Base-by-base conservation (phyloP, 2,797 vertebrate species). In the Centroberyx gerrardi region DNA sequence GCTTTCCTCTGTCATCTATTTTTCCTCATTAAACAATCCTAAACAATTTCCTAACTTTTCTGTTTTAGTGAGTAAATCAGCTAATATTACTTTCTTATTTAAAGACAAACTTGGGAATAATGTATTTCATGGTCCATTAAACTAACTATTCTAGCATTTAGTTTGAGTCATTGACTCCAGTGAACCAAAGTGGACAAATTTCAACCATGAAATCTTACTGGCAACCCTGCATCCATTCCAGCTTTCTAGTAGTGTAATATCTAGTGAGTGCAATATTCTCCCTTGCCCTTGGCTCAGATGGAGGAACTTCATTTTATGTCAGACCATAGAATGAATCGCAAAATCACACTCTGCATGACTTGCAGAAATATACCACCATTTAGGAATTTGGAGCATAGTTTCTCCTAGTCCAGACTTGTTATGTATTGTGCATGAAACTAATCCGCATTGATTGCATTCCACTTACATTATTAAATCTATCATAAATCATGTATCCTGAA, bases 401-500 rank as follows among this genome's bases (percentile, higher is more conserved):
- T 15, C 18, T 77, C 9, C 62, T 68, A 80, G 46, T 76, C 28
- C 53, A 53, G 53, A 78, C 44, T 33, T 62, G 62, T 60, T 76
- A 48, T 51, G n/a, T 65, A 64, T 59, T 69, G 59, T 70, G 49
- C 66, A 59, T 68, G 70, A 67, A 52, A 31, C 8, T 3, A 51
- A 83, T 75, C 51, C 79, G 66, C 68, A 76, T 84, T 80, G 13
- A 74, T 87, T 87, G 84, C 40, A 78, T 82, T 49, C 53, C 48
- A 76, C 59, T 83, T 88, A 74, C 74, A 84, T 90, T 82, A 88
- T 85, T 88, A 79, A 75, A 75, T 82, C 44, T 85, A 85, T 85
- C 54, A 81, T 90, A 82, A 86, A 90, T 90, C 60, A 80, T 81
- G 82, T 73, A 87, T 82, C 76, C 54, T 75, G 76, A 13, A 52